Base-by-base conservation (phyloP, 2,888 invertebrate genomes). In the Apamea sordens region DNA sequence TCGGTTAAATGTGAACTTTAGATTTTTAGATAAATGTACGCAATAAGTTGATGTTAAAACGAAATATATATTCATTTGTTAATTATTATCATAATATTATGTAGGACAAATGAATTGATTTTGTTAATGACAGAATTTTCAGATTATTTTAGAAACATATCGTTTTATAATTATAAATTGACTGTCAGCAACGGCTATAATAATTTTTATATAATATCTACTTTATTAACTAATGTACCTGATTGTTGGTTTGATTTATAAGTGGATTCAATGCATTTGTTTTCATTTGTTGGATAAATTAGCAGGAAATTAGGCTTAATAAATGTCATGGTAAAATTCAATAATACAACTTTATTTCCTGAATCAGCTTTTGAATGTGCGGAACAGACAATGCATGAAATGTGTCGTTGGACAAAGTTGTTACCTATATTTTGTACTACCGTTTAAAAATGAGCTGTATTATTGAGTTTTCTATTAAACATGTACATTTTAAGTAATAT, bases 211-310 rank as follows among this genome's bases (percentile, higher is more conserved):
- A 76, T 70, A 75, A 69, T 79, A 77, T 76, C 18, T 82, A 85
- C 78, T 79, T 82, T 87, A 65, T 82, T 86, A 65, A 85, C 80
- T 73, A 78, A 81, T 77, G 89, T 89, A 89, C 89, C 89, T 89
- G 89, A 89, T 86, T 83, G 86, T 89, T 89, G 85, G 69, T 78
- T 89, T 81, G 21, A 32, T 86, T 80, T 80, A 67, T 84, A 83
- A 77, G 79, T 86, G 21, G 82, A 72, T 78, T 80, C 78, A 75
- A 74, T 71, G 65, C 67, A 80, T 87, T 83, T 73, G 61, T 76
- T 86, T 81, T 85, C 64, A 67, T 79, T 84, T 28, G 73, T 82
- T 81, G 61, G 70, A 70, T 47, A 76, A 70, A 71, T 53, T 81
- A 84, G 65, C 73, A 65, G 75, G 28, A 85, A 75, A 69, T 70